These are phyloP conservation scores for Lycocerus yunnanus DNA, from an alignment of 2,888 invertebrate genomes.

Conservation along the genomic window DNA sequence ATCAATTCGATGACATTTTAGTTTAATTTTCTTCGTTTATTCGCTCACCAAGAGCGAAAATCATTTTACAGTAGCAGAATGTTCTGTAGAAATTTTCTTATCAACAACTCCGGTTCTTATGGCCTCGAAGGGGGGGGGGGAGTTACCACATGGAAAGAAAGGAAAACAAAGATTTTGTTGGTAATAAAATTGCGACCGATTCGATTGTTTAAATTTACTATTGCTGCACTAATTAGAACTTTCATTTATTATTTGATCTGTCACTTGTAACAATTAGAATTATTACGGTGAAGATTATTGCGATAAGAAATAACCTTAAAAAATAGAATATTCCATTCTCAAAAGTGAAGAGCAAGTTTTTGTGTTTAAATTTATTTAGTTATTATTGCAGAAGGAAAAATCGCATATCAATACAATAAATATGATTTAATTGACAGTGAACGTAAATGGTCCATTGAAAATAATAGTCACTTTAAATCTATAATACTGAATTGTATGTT, in stretches of 20 bases:
- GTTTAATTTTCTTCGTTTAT: no score
- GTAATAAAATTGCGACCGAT: no score
- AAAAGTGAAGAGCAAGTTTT: neutral
- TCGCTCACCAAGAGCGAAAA: no score
- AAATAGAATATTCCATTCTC: neutral
- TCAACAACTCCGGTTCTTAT: no score
- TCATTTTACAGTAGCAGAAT: no score
- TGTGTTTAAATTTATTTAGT: neutral
- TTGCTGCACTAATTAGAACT: neutral
- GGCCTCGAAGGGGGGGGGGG: no score
- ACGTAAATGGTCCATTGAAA: conserved; percentile 11
- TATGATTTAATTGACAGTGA: conserved; percentile 23
- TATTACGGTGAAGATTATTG: neutral
- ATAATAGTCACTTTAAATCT: conserved; percentile 11
- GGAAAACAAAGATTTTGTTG: no score
- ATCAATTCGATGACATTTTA: no score
- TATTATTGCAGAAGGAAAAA: neutral
- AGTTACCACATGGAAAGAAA: no score
- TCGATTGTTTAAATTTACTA: neutral
- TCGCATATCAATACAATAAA: conserved; percentile 14
- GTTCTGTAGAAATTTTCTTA: no score
- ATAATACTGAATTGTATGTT: conserved; percentile 9
- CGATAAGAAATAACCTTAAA: neutral
- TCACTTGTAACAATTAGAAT: neutral
- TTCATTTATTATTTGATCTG: neutral